A percentile compares a stretch with the other conserved stretches of the same genome.
phyloP scores from a whole-genome alignment of 2,797 vertebrate genomes.

The Hafferia zeledoni region DNA sequence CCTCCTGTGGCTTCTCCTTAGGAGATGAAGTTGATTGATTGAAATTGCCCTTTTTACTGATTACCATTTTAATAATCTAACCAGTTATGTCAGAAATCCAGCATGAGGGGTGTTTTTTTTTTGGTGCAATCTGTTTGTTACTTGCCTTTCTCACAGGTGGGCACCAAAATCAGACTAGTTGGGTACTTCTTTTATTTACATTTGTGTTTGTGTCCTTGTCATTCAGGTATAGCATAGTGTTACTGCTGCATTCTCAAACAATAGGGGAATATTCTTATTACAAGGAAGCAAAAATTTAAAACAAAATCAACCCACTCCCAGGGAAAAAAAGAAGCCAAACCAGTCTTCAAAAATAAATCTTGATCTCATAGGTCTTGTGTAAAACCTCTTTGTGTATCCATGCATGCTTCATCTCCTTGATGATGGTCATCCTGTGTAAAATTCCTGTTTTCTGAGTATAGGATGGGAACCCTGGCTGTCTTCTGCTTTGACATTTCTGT shows the following conservation, averaged over 20 bases:
- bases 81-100: constrained; percentile 55
- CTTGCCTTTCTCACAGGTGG: constrained; percentile 21
- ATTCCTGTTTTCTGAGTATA: background rate
- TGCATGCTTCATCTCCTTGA: constrained; percentile 7
- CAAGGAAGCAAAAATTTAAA: background rate
- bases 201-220: background rate
- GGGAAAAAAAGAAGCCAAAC: rapidly evolving
- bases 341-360: constrained; percentile 1
- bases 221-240: background rate
- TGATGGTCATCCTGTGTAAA: background rate
- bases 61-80: constrained; percentile 68
- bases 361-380: background rate
- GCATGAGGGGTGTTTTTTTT: background rate
- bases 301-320: background rate
- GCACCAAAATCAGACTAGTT: background rate
- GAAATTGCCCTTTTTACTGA: constrained; percentile 69
- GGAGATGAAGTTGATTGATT: constrained; percentile 66
- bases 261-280: background rate
- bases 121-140: constrained; percentile 43
- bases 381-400: background rate
- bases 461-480: background rate
- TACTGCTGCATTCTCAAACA: background rate
- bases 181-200: background rate
- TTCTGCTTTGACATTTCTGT: constrained; percentile 1
- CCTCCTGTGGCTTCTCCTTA: constrained; percentile 64